Conservation (phyloP, 2,113 vertebrate species). For the Labrus mixtus region DNA sequence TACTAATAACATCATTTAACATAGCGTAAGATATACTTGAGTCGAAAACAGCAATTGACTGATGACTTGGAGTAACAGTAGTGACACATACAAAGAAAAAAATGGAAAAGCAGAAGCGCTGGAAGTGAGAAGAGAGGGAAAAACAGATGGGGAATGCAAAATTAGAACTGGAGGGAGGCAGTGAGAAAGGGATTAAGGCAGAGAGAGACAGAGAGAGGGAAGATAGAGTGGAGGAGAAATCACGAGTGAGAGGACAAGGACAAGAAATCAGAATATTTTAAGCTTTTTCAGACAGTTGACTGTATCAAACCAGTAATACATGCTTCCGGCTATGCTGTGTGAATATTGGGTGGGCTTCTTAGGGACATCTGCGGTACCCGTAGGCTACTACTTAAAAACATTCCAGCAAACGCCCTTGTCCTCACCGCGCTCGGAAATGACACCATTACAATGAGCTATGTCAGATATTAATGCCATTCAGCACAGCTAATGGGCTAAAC, state of each 20-base stretch:
- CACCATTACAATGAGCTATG: constrained; percentile 78
- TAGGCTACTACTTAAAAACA: constrained; percentile 66
- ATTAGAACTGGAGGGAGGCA: constrained; percentile 52
- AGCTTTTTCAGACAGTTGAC: constrained; percentile 51
- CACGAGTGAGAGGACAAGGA: constrained; percentile 61
- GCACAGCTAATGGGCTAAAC: constrained; percentile 72
- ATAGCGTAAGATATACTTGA: constrained; percentile 17
- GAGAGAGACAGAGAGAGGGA: constrained; percentile 31
- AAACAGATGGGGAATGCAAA: constrained; percentile 54
- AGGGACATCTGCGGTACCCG: constrained; percentile 65
- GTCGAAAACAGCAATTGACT: constrained; percentile 20
- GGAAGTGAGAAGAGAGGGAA: constrained; percentile 18
- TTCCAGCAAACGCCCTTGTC: constrained; percentile 71
- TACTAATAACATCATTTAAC: constrained; percentile 12
- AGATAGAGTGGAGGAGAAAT: constrained; percentile 54
- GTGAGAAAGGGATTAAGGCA: constrained; percentile 57
- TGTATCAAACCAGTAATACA: constrained; percentile 55
- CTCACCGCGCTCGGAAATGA: constrained; percentile 61
- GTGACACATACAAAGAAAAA: constrained; percentile 36
- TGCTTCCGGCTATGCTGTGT: constrained; percentile 40
- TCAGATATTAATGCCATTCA: constrained; percentile 74
- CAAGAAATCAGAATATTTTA: constrained; percentile 66
- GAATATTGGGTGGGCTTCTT: constrained; percentile 62
- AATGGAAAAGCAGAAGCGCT: constrained; percentile 19
- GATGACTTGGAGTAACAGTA: not conserved